These are phyloP conservation scores for Deilephila elpenor DNA, from an alignment of 2,888 invertebrate genomes.

Conservation along the genomic window DNA sequence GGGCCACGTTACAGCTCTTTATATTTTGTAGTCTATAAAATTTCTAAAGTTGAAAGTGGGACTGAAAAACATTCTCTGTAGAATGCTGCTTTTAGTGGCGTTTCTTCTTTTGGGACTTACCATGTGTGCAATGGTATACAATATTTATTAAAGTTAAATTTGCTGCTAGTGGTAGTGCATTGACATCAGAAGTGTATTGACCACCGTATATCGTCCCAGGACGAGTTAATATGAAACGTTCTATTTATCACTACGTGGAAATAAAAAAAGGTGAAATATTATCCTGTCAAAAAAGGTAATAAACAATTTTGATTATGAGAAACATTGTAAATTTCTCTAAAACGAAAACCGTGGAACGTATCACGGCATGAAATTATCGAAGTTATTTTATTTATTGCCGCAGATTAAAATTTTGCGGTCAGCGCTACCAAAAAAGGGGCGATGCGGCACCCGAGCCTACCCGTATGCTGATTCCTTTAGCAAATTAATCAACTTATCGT, in stretches of 20 bases:
- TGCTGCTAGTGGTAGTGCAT: no score
- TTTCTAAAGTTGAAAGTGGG: neutral
- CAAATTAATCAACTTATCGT: conserved; percentile 56
- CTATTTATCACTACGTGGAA: no score
- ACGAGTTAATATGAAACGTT: no score
- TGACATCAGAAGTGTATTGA: no score
- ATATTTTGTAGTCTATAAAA: neutral
- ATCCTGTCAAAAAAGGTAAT: neutral
- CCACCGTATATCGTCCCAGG: no score
- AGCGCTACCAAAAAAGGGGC: conserved; percentile 13
- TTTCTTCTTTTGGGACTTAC: no score
- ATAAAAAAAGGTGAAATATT: no score
- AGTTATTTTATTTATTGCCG: conserved; percentile 19
- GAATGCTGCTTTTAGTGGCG: neutral
- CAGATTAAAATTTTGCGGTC: conserved; percentile 15
- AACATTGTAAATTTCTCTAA: neutral
- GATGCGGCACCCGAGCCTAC: neutral
- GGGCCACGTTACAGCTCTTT: neutral
- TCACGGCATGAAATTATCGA: neutral
- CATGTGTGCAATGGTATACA: no score
- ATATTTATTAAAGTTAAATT: no score
- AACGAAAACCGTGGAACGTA: neutral
- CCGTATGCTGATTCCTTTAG: conserved; percentile 21
- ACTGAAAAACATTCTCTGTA: neutral
- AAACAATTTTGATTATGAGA: neutral